Conservation (phyloP, 2,113 vertebrate species). For the Zootoca vivipara region DNA sequence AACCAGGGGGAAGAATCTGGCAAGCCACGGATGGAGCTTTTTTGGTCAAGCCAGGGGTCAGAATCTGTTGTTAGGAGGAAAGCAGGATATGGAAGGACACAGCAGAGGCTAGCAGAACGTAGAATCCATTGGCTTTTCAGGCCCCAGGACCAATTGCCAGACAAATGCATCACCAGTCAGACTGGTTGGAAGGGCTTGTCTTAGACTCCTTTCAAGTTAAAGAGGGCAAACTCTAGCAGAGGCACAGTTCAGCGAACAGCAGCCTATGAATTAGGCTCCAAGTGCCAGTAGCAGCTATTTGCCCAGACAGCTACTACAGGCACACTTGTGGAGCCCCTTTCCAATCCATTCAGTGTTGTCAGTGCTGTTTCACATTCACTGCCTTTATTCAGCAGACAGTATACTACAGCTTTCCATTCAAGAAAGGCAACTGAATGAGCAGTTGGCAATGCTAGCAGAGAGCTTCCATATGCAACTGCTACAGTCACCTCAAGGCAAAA, state of each 20-base stretch:
- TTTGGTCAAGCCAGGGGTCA: neutral
- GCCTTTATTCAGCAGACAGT: neutral
- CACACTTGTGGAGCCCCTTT: neutral
- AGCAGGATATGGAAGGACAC: neutral
- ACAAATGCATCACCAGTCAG: neutral
- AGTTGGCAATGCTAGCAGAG: too few relatives aligned
- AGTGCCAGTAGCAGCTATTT: neutral
- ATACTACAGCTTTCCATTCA: neutral
- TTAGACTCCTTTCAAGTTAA: neutral
- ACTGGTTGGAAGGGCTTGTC: neutral
- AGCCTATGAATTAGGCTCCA: neutral
- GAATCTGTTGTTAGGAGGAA: neutral
- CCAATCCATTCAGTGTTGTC: too few relatives aligned
- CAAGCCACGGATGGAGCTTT: neutral
- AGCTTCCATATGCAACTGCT: neutral
- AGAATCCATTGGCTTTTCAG: neutral
- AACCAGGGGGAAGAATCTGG: neutral
- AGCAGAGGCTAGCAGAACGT: neutral
- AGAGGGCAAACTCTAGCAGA: neutral
- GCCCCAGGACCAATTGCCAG: neutral
- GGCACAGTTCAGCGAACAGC: neutral
- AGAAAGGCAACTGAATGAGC: neutral
- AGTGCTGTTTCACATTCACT: neutral
- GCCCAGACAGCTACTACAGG: neutral
- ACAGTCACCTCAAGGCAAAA: neutral